Conservation (phyloP, 2,797 vertebrate species). For the Bovichtus diacanthus region DNA sequence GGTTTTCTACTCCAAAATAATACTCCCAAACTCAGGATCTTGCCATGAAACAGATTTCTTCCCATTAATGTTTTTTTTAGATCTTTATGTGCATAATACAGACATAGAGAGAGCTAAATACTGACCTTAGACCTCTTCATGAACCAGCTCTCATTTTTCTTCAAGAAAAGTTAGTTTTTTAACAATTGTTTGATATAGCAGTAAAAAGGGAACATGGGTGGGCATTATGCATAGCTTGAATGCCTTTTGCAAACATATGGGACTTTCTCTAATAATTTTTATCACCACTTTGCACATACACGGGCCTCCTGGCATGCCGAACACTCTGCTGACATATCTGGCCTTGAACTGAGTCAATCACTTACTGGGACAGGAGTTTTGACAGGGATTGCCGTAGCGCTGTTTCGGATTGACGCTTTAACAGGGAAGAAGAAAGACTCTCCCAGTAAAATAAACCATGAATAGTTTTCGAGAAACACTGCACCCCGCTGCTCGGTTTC, state of each 20-base stretch:
- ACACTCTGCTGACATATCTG: slow-evolving; percentile 28
- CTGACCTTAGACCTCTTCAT: not conserved
- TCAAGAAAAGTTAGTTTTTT: not conserved
- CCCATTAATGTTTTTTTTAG: not conserved
- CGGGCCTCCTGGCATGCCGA: slow-evolving; percentile 13
- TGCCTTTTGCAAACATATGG: slow-evolving; percentile 7
- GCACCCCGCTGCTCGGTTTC: slow-evolving; percentile 44
- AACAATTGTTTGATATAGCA: not conserved
- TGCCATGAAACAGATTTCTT: not conserved
- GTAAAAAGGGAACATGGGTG: not conserved
- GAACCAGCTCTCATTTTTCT: not conserved
- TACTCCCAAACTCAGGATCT: not conserved
- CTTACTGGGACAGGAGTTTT: slow-evolving; percentile 31
- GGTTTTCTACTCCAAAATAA: slow-evolving; percentile 17
- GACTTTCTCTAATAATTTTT: slow-evolving; percentile 24
- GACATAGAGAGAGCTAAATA: not conserved
- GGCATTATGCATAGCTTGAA: not conserved
- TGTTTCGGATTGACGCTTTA: slow-evolving; percentile 40
- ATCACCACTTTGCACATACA: slow-evolving; percentile 19
- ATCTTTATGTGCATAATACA: not conserved
- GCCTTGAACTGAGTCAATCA: slow-evolving; percentile 33
- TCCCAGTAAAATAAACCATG: slow-evolving; percentile 73
- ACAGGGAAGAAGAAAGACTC: slow-evolving; percentile 36
- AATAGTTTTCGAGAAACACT: slow-evolving; percentile 56
- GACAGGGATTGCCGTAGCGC: slow-evolving; percentile 12